Percentiles rank a stretch among this genome's conserved stretches.
Conservation (phyloP, 2,113 vertebrate species). For the Oriolus oriolus region DNA sequence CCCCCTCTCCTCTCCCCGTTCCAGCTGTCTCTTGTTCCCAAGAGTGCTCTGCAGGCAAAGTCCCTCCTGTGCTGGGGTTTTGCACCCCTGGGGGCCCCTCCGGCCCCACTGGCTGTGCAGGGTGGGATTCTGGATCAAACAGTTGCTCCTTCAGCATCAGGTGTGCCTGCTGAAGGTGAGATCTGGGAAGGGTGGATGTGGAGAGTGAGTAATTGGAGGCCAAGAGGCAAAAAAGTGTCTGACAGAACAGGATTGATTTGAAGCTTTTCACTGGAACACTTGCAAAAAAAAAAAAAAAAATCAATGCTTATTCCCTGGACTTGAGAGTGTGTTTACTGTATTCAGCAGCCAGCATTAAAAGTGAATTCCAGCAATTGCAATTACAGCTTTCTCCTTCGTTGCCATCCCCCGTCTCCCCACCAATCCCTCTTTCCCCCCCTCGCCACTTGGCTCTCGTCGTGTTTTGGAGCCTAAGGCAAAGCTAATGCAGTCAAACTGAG, state of each 20-base stretch:
- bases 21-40: not conserved
- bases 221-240: slow-evolving; percentile 40
- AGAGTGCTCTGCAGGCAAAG: fast-evolving
- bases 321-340: slow-evolving; percentile 12
- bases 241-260: slow-evolving; percentile 58
- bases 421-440: not conserved
- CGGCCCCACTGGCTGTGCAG: fast-evolving
- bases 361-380: slow-evolving; percentile 69
- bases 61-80: not conserved
- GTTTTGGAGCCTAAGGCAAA: slow-evolving; percentile 59
- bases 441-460: not conserved
- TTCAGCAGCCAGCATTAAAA: slow-evolving; percentile 63
- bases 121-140: not conserved
- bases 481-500: slow-evolving; percentile 60
- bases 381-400: slow-evolving; percentile 56
- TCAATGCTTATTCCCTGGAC: slow-evolving; percentile 60
- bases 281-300: slow-evolving; percentile 33
- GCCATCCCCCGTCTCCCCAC: not conserved
- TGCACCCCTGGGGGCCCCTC: fast-evolving
- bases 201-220: slow-evolving; percentile 48
- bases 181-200: not conserved
- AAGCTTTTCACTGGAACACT: slow-evolving; percentile 57
- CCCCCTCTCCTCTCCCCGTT: fast-evolving
- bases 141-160: not conserved
- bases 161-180: not conserved